A percentile compares a stretch with the other conserved stretches of the same genome.
Conservation (phyloP, 1,140 invertebrate species). For the Branchinecta lindahli region DNA sequence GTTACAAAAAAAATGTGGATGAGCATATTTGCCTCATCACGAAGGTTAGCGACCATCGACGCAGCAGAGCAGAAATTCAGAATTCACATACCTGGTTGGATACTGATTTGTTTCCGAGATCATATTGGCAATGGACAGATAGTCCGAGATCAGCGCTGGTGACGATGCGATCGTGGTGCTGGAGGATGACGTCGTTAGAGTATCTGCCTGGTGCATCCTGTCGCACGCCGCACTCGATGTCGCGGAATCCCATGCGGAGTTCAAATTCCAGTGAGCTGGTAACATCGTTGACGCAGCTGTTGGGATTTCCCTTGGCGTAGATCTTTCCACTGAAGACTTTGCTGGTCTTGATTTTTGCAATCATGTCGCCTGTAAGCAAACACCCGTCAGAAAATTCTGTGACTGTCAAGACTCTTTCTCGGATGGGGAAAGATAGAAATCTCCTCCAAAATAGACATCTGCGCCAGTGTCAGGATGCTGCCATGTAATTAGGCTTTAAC, state of each 20-base stretch:
- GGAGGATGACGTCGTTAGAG: slow-evolving; percentile 74
- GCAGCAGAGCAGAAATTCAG: no score
- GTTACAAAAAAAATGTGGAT: no score
- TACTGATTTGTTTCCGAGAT: slow-evolving; percentile 80
- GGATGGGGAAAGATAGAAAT: no score
- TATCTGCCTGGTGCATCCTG: slow-evolving; percentile 40
- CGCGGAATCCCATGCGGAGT: slow-evolving; percentile 74
- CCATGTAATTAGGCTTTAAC: no score
- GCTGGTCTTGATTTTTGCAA: slow-evolving; percentile 73
- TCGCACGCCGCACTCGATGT: slow-evolving; percentile 59
- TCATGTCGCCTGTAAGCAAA: slow-evolving; percentile 60
- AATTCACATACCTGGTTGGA: slow-evolving; percentile 47
- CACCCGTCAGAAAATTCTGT: slow-evolving; percentile 21
- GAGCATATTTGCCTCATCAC: no score
- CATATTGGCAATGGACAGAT: slow-evolving; percentile 81
- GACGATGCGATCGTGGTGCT: slow-evolving; percentile 87
- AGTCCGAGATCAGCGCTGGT: slow-evolving; percentile 82
- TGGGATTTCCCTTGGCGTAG: slow-evolving; percentile 79
- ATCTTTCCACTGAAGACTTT: slow-evolving; percentile 87
- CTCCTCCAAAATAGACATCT: no score
- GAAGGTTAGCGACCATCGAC: no score
- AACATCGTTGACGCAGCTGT: slow-evolving; percentile 74
- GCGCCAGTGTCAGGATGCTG: no score
- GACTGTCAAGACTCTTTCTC: background rate
- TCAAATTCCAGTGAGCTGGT: slow-evolving; percentile 69